Evolutionary conservation across 2,888 invertebrate species (phyloP).

Genomic region (Scaptomyza flava): DNA sequence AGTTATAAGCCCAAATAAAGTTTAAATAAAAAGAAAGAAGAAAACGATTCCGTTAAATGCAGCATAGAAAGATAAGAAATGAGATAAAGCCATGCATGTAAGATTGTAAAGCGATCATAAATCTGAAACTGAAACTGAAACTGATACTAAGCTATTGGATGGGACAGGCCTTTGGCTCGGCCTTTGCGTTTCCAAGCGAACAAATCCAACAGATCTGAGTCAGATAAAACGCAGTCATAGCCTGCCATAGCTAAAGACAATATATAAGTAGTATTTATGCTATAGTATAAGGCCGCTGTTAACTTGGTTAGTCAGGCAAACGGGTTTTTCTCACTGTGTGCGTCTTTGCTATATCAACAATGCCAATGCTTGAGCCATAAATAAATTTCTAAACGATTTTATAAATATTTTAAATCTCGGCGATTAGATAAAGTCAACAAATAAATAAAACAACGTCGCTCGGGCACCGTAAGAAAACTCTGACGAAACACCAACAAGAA

Average conservation of each 20-base stretch:
- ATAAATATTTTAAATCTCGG: constrained; percentile 80
- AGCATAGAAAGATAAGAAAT: constrained; percentile 49
- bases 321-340: constrained; percentile 45
- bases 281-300: constrained; percentile 42
- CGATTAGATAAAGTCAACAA: constrained; percentile 81
- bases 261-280: neutral
- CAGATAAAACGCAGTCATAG: constrained; percentile 64
- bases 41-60: constrained; percentile 48
- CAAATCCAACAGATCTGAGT: constrained; percentile 70
- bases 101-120: constrained; percentile 58
- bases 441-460: constrained; percentile 78
- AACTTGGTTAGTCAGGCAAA: constrained; percentile 40
- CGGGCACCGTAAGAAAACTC: constrained; percentile 25
- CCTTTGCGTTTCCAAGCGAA: constrained; percentile 40
- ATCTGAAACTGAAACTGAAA: constrained; percentile 48
- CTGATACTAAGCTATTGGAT: neutral
- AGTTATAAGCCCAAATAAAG: constrained; percentile 7
- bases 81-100: constrained; percentile 60
- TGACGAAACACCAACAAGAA: neutral
- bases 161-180: constrained; percentile 1
- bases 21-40: constrained; percentile 25
- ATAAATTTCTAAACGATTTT: constrained; percentile 80
- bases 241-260: constrained; percentile 13
- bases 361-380: constrained; percentile 76
- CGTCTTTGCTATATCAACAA: constrained; percentile 65